phyloP scores from a whole-genome alignment of 2,113 vertebrate species.

The Nymphicus hollandicus region DNA sequence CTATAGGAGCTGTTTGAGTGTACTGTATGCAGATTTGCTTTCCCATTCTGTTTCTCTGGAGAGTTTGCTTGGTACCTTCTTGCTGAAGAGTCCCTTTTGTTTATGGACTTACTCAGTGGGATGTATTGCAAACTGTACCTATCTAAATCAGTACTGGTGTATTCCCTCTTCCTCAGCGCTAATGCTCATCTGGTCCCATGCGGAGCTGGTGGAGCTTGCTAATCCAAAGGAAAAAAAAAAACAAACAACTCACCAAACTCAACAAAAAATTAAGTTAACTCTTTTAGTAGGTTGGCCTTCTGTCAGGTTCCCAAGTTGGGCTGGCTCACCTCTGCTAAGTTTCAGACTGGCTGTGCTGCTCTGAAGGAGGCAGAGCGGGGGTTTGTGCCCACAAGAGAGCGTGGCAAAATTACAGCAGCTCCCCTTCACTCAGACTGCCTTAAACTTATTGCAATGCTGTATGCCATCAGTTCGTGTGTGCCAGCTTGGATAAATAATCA shows the following conservation, averaged over 20 bases:
- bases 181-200: background rate
- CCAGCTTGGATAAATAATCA: background rate
- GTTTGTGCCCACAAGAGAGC: background rate
- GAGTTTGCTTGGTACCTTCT: background rate
- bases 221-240: background rate
- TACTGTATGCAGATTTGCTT: background rate
- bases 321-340: background rate
- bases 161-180: background rate
- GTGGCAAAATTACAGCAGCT: background rate
- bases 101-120: background rate
- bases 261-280: background rate
- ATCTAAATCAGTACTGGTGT: background rate
- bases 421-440: background rate
- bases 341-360: background rate
- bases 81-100: background rate
- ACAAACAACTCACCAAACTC: background rate
- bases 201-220: background rate
- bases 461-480: background rate
- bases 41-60: background rate
- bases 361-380: background rate
- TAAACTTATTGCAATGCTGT: background rate
- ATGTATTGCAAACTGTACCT: background rate
- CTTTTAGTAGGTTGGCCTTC: background rate
- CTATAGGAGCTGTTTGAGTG: background rate
- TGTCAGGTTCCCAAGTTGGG: background rate